Conservation (phyloP, 2,888 invertebrate species). For the Cenopis cana region DNA sequence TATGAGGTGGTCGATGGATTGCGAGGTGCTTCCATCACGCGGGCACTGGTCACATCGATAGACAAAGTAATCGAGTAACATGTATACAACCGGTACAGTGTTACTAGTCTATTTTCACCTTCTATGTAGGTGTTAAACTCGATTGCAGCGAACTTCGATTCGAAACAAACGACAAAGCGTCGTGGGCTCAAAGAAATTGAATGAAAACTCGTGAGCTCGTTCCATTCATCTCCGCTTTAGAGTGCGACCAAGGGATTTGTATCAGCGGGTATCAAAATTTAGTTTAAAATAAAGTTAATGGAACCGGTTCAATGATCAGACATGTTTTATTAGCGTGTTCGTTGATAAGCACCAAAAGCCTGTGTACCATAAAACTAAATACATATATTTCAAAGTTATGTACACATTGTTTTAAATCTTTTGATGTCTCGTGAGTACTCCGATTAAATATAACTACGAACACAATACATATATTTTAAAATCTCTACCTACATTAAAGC, state of each 20-base stretch:
- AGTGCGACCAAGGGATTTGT: slow-evolving; percentile 8
- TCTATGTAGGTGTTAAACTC: slow-evolving; percentile 24
- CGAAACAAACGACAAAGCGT: slow-evolving; percentile 27
- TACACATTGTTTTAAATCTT: too few species aligned
- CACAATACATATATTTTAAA: too few species aligned
- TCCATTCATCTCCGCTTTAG: slow-evolving; percentile 20
- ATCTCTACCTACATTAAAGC: too few species aligned
- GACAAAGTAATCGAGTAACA: slow-evolving; percentile 24
- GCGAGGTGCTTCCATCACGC: too few species aligned
- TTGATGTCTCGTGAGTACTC: too few species aligned
- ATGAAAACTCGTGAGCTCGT: slow-evolving; percentile 24
- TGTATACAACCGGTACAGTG: slow-evolving; percentile 14
- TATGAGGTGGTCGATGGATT: too few species aligned
- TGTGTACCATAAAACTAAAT: background rate
- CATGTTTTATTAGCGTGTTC: background rate
- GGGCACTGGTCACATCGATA: slow-evolving; percentile 13
- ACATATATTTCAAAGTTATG: too few species aligned
- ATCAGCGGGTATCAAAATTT: slow-evolving; percentile 15
- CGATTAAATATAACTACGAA: too few species aligned
- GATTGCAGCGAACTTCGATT: slow-evolving; percentile 37
- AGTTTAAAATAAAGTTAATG: slow-evolving; percentile 12
- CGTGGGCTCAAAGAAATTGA: slow-evolving; percentile 39
- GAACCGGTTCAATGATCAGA: slow-evolving; percentile 12
- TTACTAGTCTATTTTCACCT: slow-evolving; percentile 21
- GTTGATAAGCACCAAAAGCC: background rate